Percentiles rank a stretch among this genome's conserved stretches.
Evolutionary conservation across 2,797 vertebrate species (phyloP).

Genomic region (Tympanoctomys barrerae): DNA sequence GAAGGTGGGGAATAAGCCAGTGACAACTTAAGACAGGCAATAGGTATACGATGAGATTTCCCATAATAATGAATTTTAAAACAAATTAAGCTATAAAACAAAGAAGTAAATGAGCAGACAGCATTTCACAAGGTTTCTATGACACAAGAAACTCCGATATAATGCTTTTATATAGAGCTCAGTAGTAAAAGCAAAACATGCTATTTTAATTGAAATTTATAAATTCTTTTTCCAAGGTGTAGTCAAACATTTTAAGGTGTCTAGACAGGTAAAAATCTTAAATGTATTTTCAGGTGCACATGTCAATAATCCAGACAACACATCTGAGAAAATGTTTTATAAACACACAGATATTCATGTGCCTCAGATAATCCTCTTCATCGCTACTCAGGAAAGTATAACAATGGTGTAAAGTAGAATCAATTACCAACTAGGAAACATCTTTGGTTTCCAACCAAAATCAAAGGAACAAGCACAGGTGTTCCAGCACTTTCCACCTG

Average conservation of each 20-base stretch:
- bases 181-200: background rate
- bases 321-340: background rate
- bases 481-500: background rate
- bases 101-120: background rate
- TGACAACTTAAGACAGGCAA: background rate
- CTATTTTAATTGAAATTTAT: background rate
- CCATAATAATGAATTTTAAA: background rate
- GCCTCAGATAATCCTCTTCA: background rate
- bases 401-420: background rate
- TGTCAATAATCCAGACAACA: background rate
- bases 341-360: background rate
- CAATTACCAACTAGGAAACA: too few species aligned
- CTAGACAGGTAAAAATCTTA: background rate
- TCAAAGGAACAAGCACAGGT: background rate
- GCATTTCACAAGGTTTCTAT: background rate
- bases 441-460: background rate
- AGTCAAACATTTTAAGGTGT: background rate
- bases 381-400: background rate
- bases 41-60: background rate
- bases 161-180: background rate
- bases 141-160: background rate
- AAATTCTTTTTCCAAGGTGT: background rate
- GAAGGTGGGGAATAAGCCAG: background rate
- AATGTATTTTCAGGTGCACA: background rate
- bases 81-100: background rate